A percentile compares a stretch with the other conserved stretches of the same genome.
phyloP scores from a whole-genome alignment of 2,888 invertebrate species.

The Melipona bicolor region DNA sequence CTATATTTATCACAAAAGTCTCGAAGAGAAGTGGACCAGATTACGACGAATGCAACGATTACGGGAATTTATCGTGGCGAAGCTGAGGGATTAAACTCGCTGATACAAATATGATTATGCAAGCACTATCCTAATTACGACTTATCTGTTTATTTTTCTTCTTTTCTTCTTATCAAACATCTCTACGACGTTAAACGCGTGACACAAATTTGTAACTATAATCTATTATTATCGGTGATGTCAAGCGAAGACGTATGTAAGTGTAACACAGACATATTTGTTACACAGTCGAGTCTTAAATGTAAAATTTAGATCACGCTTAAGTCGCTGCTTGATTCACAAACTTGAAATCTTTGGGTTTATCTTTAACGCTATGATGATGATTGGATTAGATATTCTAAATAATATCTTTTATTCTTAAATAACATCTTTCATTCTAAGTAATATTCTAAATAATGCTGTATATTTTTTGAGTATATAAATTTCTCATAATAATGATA shows the following conservation, averaged over 20 bases:
- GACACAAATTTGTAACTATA: constrained; percentile 17
- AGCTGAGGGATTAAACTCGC: not conserved
- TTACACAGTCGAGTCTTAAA: not conserved
- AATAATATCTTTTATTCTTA: too few relatives aligned
- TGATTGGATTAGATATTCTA: too few relatives aligned
- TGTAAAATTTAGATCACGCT: not conserved
- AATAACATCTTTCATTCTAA: too few relatives aligned
- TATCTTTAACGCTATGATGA: not conserved
- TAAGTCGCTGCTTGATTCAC: not conserved
- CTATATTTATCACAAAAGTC: not conserved
- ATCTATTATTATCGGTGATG: constrained; percentile 49
- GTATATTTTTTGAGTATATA: too few relatives aligned
- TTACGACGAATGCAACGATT: not conserved
- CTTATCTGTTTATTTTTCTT: constrained; percentile 17
- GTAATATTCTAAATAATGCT: too few relatives aligned
- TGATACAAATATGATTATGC: constrained; percentile 29
- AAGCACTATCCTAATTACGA: constrained; percentile 36
- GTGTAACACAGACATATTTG: not conserved
- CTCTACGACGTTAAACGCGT: not conserved
- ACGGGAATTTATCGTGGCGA: not conserved
- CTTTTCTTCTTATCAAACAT: not conserved
- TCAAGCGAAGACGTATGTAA: constrained; percentile 2
- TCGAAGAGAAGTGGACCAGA: not conserved
- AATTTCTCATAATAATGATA: too few relatives aligned
- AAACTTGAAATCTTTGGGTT: not conserved